Evolutionary conservation across 2,113 vertebrate genomes (phyloP), one percentile per base, ranked within the genome.

Genomic region (Sylvia atricapilla): DNA sequence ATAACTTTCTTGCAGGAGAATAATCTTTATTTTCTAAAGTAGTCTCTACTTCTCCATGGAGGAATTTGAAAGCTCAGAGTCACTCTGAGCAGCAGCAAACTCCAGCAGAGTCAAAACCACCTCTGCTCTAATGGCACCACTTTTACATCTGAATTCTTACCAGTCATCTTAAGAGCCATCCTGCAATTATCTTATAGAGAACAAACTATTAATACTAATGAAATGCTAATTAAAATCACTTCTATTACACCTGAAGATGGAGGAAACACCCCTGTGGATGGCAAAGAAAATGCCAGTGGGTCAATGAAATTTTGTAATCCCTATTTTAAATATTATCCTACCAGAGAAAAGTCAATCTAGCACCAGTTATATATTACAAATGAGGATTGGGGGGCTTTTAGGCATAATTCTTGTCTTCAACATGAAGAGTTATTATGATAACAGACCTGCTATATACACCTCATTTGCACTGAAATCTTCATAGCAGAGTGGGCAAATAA

Each of bases 211-310:
- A 58, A 52, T 49, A 67, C 33, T 81, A 78, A 87, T 74, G 24
- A 89, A 94, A 77, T 49, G 69, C 62, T 89, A 84, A 97, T 76
- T 68, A 86, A 96, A 96, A 91, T 91, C 10, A 74, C 58, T 69
- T 84, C 30, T 60, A 49, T 86, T 69, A 63, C 58, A 41, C 33
- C 41, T 53, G 58, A 82, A 73, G 63, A 85, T n/a, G 90, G 77
- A 91, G 39, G 28, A 82, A 95, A 92, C 72, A 76, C 33, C 84
- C 46, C 50, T 89, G 14, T 76, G 50, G 53, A 64, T 50, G 59
- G 39, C 75, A 93, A 96, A 93, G 66, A 95, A 96, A 96, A 94
- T 56, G 74, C 30, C 44, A 89, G 28, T 0, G 12, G 63, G 81
- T 89, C 93, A 90, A 39, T 31, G 47, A 90, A 90, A 67, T 55